Evolutionary conservation across 1,140 invertebrate species (phyloP).

Genomic region (Zaprionus vittiger): DNA sequence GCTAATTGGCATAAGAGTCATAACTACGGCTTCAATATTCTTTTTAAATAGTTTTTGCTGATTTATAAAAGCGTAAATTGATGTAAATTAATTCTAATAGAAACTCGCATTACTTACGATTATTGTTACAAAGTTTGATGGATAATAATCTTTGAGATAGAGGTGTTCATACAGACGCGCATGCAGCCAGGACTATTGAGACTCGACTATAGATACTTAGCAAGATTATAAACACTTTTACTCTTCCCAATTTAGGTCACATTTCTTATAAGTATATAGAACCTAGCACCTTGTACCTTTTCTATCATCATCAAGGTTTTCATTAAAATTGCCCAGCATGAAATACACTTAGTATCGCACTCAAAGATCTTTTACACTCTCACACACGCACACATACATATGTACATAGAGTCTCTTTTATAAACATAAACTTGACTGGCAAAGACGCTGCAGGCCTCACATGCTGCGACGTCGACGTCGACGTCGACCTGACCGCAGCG

Average conservation of each 20-base stretch:
- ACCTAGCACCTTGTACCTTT: too few species aligned
- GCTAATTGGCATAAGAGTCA: too few species aligned
- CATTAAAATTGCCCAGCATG: neutral
- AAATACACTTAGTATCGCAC: neutral
- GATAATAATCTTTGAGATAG: neutral
- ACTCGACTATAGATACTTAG: too few species aligned
- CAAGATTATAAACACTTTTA: too few species aligned
- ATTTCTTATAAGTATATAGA: neutral
- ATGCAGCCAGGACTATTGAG: too few species aligned
- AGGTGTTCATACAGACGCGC: neutral
- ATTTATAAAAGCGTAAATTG: too few species aligned
- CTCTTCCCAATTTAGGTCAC: neutral
- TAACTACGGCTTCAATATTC: too few species aligned
- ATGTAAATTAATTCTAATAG: too few species aligned
- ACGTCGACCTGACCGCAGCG: conserved; percentile 1
- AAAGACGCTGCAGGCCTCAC: neutral
- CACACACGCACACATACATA: neutral
- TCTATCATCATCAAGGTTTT: neutral
- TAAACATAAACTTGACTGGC: neutral
- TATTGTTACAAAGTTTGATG: neutral
- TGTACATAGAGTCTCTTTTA: too few species aligned
- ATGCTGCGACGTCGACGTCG: neutral
- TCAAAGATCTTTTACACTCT: neutral
- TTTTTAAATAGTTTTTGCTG: too few species aligned
- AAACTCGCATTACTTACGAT: too few species aligned